These are phyloP conservation scores for Miichthys miiuy DNA, from an alignment of 2,797 vertebrate species.

Conservation along the genomic window DNA sequence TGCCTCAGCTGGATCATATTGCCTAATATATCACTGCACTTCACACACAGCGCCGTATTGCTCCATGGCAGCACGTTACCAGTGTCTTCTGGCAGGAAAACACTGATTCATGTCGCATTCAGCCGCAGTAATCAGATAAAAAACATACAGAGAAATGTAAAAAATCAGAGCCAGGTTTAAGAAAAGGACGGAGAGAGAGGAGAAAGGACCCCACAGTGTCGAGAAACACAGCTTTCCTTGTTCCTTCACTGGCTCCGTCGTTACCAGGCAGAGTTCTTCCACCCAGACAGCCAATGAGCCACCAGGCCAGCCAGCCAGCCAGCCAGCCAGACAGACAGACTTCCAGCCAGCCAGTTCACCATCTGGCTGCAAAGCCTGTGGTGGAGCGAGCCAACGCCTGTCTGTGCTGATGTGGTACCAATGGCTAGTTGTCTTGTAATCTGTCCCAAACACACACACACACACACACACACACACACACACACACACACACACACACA, in stretches of 20 bases:
- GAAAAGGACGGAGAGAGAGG: background rate
- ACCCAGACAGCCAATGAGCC: constrained; percentile 64
- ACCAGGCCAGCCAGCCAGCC: constrained; percentile 44
- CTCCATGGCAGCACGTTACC: constrained; percentile 26
- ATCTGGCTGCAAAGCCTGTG: constrained; percentile 56
- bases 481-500: constrained; percentile 13
- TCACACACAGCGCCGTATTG: constrained; percentile 50
- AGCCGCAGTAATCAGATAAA: background rate
- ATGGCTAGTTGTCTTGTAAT: constrained; percentile 43
- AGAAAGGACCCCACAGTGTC: background rate
- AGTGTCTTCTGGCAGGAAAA: constrained; percentile 35
- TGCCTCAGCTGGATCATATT: constrained; percentile 57
- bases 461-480: constrained; percentile 19
- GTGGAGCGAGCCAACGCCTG: constrained; percentile 53
- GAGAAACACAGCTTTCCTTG: constrained; percentile 43
- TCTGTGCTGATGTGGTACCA: constrained; percentile 61
- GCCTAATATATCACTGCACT: constrained; percentile 45
- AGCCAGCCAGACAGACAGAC: constrained; percentile 48
- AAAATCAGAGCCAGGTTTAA: constrained; percentile 11
- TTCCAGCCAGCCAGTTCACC: constrained; percentile 57
- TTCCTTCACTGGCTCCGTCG: constrained; percentile 52
- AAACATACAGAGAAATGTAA: constrained; percentile 5
- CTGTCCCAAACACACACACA: constrained; percentile 28
- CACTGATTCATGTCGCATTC: constrained; percentile 32
- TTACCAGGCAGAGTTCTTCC: constrained; percentile 71